Evolutionary conservation across 2,888 invertebrate genomes (phyloP).

Genomic region (Nephrotoma flavescens): DNA sequence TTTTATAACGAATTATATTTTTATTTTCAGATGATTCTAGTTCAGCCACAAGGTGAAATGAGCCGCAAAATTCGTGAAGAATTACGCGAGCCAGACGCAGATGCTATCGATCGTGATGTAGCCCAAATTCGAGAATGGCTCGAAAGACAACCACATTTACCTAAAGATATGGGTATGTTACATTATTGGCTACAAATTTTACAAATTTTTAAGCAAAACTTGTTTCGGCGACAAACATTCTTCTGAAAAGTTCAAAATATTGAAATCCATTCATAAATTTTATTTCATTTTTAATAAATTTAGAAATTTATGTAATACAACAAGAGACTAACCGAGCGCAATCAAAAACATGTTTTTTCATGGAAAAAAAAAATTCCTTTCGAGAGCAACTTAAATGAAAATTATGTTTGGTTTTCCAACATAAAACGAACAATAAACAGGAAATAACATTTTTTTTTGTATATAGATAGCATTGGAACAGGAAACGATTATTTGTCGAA

Average conservation of each 20-base stretch:
- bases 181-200: background rate
- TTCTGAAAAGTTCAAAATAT: background rate
- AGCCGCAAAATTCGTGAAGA: constrained; percentile 51
- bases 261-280: background rate
- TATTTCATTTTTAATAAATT: background rate
- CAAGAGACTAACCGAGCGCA: background rate
- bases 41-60: constrained; percentile 52
- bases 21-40: constrained; percentile 37
- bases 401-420: background rate
- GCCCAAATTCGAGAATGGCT: constrained; percentile 52
- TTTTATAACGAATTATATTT: background rate
- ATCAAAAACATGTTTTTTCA: background rate
- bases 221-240: background rate
- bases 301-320: background rate
- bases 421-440: background rate
- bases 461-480: background rate
- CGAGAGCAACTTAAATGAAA: background rate
- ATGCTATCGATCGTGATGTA: constrained; percentile 45
- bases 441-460: background rate
- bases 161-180: constrained; percentile 44
- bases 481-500: background rate
- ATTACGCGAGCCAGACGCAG: constrained; percentile 45
- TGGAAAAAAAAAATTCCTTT: background rate
- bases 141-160: constrained; percentile 48
- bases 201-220: background rate